Evolutionary conservation across 2,113 vertebrate genomes (phyloP).

Genomic region (Eulemur rufifrons): DNA sequence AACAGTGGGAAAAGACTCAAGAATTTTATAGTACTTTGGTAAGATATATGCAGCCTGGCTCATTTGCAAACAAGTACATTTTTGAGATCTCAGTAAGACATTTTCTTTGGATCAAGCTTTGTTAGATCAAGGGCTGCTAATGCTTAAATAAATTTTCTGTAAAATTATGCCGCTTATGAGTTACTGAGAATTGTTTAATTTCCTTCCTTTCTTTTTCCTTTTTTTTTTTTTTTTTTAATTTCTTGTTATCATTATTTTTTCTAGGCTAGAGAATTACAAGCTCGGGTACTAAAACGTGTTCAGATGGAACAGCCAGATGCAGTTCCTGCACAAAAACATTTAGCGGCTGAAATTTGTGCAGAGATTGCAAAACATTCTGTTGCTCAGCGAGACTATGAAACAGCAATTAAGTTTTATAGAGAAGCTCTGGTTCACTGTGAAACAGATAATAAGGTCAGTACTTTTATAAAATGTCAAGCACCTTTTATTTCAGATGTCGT

Average conservation of each 20-base stretch:
- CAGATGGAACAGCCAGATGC: constrained; percentile 95
- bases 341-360: constrained; percentile 95
- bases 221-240: constrained; percentile 24
- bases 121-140: neutral
- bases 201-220: neutral
- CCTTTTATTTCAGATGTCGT: constrained; percentile 35
- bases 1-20: neutral
- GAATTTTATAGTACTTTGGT: neutral
- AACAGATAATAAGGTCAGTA: constrained; percentile 95
- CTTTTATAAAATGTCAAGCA: neutral
- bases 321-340: constrained; percentile 92
- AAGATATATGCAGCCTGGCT: neutral
- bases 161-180: neutral
- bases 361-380: constrained; percentile 97
- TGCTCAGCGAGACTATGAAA: constrained; percentile 94
- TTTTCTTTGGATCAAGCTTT: constrained; percentile 40
- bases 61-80: neutral
- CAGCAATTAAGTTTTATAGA: constrained; percentile 98
- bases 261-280: constrained; percentile 95
- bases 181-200: neutral
- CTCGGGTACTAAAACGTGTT: constrained; percentile 94
- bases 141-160: constrained; percentile 7
- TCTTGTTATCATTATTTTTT: constrained; percentile 16
- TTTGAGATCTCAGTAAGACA: neutral
- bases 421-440: constrained; percentile 98